Evolutionary conservation across 2,113 vertebrate species (phyloP).

Genomic region (Strigops habroptila): DNA sequence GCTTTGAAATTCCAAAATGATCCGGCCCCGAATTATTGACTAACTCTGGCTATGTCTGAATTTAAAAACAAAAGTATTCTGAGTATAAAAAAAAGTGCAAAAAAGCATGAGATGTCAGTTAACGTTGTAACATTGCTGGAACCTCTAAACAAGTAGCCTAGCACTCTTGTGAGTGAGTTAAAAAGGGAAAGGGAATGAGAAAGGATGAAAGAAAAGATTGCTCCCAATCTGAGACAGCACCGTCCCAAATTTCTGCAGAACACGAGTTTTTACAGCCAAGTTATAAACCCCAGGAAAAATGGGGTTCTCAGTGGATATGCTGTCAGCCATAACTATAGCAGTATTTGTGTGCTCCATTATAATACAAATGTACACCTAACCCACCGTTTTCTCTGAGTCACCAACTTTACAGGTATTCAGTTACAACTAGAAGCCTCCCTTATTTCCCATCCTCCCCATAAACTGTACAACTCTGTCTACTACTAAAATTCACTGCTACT

Average conservation of each 20-base stretch:
- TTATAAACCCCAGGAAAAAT: constrained; percentile 67
- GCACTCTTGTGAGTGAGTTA: neutral
- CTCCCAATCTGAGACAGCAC: constrained; percentile 62
- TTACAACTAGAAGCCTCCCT: constrained; percentile 16
- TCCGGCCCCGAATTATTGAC: neutral
- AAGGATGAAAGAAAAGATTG: neutral
- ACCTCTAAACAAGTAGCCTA: constrained; percentile 37
- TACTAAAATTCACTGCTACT: constrained; percentile 25
- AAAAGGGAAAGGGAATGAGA: constrained; percentile 25
- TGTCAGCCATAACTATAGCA: constrained; percentile 9
- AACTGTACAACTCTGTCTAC: constrained; percentile 28
- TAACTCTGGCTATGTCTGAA: neutral
- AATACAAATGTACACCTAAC: constrained; percentile 55
- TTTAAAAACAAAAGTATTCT: neutral
- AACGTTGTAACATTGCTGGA: neutral
- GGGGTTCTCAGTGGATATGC: constrained; percentile 13
- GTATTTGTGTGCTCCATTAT: constrained; percentile 24
- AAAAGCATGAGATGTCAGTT: constrained; percentile 56
- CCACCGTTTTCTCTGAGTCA: neutral
- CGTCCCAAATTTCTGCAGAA: constrained; percentile 69
- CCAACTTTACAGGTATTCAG: neutral
- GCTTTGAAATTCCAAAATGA: constrained; percentile 41
- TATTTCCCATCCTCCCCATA: constrained; percentile 3
- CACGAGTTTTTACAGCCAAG: constrained; percentile 48
- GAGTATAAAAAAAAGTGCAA: constrained; percentile 56